These are phyloP conservation scores for Congeria kusceri DNA, from an alignment of 2,888 invertebrate species.

Conservation along the genomic window DNA sequence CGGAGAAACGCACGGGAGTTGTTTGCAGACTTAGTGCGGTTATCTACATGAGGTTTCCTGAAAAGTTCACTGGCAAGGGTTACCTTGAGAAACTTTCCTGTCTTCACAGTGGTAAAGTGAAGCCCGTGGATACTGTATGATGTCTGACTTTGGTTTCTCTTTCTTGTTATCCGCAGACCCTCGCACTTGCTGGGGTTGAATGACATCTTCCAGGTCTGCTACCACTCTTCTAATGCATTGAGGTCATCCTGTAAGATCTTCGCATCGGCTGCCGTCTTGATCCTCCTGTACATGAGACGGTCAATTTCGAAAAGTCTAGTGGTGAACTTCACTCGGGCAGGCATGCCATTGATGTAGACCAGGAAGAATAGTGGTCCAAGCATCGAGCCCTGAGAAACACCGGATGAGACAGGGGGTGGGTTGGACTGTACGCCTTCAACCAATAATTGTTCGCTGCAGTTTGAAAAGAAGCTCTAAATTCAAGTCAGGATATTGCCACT, in stretches of 20 bases:
- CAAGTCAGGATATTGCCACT: not conserved
- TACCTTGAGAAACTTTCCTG: conserved; percentile 12
- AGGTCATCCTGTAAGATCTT: not conserved
- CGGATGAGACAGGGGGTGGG: not conserved
- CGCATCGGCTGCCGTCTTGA: not conserved
- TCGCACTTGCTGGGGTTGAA: not conserved
- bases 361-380: not conserved
- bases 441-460: not conserved
- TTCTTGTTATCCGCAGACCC: not conserved
- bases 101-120: not conserved
- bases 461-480: not conserved
- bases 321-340: not conserved
- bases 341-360: not conserved
- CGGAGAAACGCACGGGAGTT: conserved; percentile 12
- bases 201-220: not conserved
- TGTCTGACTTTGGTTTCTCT: not conserved
- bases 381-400: not conserved
- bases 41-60: too few relatives aligned
- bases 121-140: conserved; percentile 1
- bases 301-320: not conserved
- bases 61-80: conserved; percentile 4
- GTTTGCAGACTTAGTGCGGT: conserved; percentile 8
- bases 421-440: not conserved
- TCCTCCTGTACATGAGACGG: not conserved
- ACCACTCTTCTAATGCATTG: not conserved